Evolutionary conservation across 2,888 invertebrate species (phyloP).

Genomic region (Idaea dimidiata): DNA sequence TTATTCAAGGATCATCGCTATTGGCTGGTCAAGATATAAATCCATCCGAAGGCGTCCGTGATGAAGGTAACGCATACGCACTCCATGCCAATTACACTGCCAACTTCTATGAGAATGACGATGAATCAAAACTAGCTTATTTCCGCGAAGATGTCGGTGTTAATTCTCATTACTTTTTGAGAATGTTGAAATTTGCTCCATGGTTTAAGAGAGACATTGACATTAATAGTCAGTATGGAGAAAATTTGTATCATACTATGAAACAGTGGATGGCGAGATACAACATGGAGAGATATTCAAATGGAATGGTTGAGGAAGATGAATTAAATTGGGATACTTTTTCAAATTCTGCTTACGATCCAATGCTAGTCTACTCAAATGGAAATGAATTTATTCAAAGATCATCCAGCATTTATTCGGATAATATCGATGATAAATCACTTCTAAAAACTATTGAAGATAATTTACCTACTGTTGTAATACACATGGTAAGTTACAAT

Average conservation of each 20-base stretch:
- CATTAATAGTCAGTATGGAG: slow-evolving; percentile 78
- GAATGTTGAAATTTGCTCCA: slow-evolving; percentile 76
- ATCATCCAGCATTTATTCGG: slow-evolving; percentile 59
- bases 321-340: slow-evolving; percentile 75
- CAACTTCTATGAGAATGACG: slow-evolving; percentile 57
- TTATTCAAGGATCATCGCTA: slow-evolving; percentile 67
- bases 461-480: slow-evolving; percentile 49
- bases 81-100: slow-evolving; percentile 66
- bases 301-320: slow-evolving; percentile 81
- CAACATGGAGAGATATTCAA: slow-evolving; percentile 86
- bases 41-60: slow-evolving; percentile 44
- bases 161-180: slow-evolving; percentile 83
- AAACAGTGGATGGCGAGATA: slow-evolving; percentile 86
- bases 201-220: slow-evolving; percentile 70
- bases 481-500: slow-evolving; percentile 56
- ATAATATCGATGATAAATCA: slow-evolving; percentile 50
- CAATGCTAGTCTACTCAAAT: slow-evolving; percentile 82
- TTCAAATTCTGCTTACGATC: slow-evolving; percentile 77
- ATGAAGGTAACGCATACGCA: slow-evolving; percentile 63
- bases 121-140: slow-evolving; percentile 83
- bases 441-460: slow-evolving; percentile 59
- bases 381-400: slow-evolving; percentile 83
- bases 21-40: slow-evolving; percentile 49
- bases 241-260: slow-evolving; percentile 82
- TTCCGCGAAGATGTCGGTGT: slow-evolving; percentile 87